These are phyloP conservation scores for Penaeus vannamei DNA, from an alignment of 1,140 invertebrate genomes.

Conservation along the genomic window DNA sequence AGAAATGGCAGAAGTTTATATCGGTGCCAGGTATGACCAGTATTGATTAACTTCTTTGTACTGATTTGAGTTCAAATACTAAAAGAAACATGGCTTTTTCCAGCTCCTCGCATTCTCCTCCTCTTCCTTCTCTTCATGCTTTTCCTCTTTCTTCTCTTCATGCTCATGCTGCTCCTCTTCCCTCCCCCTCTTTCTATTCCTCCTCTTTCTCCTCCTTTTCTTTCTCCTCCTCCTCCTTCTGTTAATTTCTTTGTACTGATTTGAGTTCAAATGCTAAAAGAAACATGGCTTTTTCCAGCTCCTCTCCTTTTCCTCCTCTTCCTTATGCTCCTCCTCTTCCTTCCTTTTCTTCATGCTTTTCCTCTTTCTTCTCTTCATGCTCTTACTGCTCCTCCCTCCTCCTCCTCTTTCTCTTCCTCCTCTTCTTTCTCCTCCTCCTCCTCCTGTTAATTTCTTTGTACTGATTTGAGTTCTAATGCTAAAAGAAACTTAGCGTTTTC, in stretches of 20 bases:
- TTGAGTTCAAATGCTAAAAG: too few relatives aligned
- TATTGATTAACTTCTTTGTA: neutral
- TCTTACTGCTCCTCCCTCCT: too few relatives aligned
- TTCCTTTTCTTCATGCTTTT: too few relatives aligned
- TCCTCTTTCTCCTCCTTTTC: neutral
- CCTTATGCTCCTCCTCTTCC: neutral
- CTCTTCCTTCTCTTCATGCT: neutral
- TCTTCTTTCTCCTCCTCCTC: too few relatives aligned
- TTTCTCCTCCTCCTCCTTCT: neutral
- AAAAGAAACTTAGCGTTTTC: conserved; percentile 50
- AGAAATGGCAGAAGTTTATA: conserved; percentile 76
- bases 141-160: neutral
- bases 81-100: conserved; percentile 45
- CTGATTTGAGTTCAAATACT: neutral
- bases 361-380: too few relatives aligned
- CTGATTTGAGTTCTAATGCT: too few relatives aligned
- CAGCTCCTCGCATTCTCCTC: neutral
- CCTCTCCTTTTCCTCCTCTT: neutral
- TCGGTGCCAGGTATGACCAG: conserved; percentile 58
- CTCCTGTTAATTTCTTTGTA: too few relatives aligned
- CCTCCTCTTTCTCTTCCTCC: too few relatives aligned
- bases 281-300: conserved; percentile 27
- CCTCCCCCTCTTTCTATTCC: neutral
- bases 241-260: too few relatives aligned
- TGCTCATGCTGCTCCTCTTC: neutral